Evolutionary conservation across 2,113 vertebrate genomes (phyloP), one percentile per base, ranked within the genome.

Genomic region (Diphyllodes magnificus): DNA sequence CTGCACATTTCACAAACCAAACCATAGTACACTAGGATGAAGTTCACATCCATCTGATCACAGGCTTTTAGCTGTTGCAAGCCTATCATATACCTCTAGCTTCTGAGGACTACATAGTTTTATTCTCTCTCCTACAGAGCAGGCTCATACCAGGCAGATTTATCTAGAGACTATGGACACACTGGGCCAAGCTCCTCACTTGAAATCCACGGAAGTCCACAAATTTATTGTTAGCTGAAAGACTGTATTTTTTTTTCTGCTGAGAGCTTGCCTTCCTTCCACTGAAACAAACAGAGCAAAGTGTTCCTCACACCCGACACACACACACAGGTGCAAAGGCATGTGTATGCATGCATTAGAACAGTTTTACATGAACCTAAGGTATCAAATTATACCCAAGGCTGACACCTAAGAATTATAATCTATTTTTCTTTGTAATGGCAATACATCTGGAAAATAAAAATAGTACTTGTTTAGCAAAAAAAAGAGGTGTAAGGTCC

Each of bases 1-100:
- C 51, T 93, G 91, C 53, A 78, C 59, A 84, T 88, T 87, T 96
- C 93, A 93, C 65, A 95, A 94, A 95, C 77, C 73, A 95, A 90
- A 96, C 82, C 76, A 60, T 3, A 75, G 76, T 70, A 14, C 44
- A 69, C 12, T 72, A 78, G 54, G 31, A 53, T 27, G 7, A 77
- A 49, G 17, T 37, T 40, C 31, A 78, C 24, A 64, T 78, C 71
- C 47, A 56, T 54, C 61, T 42, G 92, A 51, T 47, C 49, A 69
- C 28, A 61, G n/a, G 15, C 30, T 96, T 96, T 83, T 40, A 50
- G 49, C 59, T 93, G 39, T 56, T 73, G 15, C 51, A 82, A 86
- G 11, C 19, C 19, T 13, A 7, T n/a, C 57, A 44, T 3, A 71
- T 16, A 60, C 13, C 15, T 71, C 76, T 71, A 57, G 56, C 37